These are phyloP conservation scores for Cranoglanis bouderius DNA, from an alignment of 2,113 vertebrate genomes.

Conservation along the genomic window DNA sequence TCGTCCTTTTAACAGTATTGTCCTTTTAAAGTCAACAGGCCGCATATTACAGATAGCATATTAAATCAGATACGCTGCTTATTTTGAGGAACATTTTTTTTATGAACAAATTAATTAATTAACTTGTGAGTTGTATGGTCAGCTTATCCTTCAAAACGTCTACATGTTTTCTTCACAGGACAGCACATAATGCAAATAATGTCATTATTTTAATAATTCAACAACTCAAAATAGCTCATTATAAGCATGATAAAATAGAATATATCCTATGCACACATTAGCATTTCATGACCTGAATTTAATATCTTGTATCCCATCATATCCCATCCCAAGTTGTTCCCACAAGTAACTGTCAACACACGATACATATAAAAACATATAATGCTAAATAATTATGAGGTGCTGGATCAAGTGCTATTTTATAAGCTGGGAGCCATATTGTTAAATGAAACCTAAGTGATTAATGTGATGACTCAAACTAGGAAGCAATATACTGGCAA, in stretches of 20 bases:
- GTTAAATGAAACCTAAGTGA: not conserved
- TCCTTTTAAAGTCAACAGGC: not conserved
- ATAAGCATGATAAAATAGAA: not conserved
- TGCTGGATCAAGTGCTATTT: not conserved
- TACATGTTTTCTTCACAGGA: not conserved
- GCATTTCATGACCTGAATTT: not conserved
- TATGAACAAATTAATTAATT: not conserved
- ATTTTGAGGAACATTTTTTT: not conserved
- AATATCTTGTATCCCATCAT: not conserved
- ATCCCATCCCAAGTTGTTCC: not conserved
- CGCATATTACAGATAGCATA: no score
- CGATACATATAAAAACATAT: not conserved
- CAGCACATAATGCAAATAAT: not conserved
- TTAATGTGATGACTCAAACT: not conserved
- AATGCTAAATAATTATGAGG: not conserved
- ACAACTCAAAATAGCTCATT: not conserved
- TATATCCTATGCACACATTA: not conserved
- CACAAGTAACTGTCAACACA: not conserved
- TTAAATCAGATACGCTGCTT: not conserved
- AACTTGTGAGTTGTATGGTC: no score
- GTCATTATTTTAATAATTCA: not conserved
- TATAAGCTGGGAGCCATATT: not conserved
- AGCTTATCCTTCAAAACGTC: not conserved
- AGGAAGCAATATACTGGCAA: not conserved
- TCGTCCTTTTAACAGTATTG: not conserved